Evolutionary conservation across 2,113 vertebrate genomes (phyloP), one percentile per base, ranked within the genome.

Genomic region (Colossoma macropomum): DNA sequence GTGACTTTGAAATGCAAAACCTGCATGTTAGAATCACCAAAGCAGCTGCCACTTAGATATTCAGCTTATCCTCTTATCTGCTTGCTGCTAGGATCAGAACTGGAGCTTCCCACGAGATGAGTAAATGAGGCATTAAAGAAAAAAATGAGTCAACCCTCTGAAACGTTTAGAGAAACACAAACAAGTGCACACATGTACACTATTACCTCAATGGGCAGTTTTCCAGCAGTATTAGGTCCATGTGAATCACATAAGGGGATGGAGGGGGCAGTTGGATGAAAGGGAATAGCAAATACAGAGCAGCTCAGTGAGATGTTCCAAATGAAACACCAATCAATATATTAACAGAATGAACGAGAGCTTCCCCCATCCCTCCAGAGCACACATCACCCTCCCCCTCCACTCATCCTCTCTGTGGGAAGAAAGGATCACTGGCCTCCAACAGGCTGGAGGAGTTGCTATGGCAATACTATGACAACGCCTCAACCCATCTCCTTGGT

Each of bases 401-500:
- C 81, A 83, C 81, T 83, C 83, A 83, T 62, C 54, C 77, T 50
- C 84, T 65, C 78, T 73, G n/a, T 79, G 28, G 70, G 60, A 75
- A 84, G 72, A 77, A 77, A 77, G 38, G 62, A 81, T 85, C 73
- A 79, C 63, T 82, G 82, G 85, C 86, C 69, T 81, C 75, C 81
- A 85, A 84, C 82, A 77, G 73, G 79, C 85, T 87, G 65, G 81
- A 87, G 82, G 79, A 23, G 88, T 89, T 87, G 85, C 85, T 80
- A 89, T 89, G 85, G 85, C 23, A 89, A 87, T 85, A 88, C 89
- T 89, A 89, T 89, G 89, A 88, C 88, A 87, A 88, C 84, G 84
- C 86, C 87, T 88, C 70, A 77, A 71, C 84, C 79, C 38, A 83
- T 89, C 84, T 83, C 87, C 78, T 77, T 81, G 80, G 79, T 75